Evolutionary conservation across 2,888 invertebrate species (phyloP).

Genomic region (Ischnus inquisitorius): DNA sequence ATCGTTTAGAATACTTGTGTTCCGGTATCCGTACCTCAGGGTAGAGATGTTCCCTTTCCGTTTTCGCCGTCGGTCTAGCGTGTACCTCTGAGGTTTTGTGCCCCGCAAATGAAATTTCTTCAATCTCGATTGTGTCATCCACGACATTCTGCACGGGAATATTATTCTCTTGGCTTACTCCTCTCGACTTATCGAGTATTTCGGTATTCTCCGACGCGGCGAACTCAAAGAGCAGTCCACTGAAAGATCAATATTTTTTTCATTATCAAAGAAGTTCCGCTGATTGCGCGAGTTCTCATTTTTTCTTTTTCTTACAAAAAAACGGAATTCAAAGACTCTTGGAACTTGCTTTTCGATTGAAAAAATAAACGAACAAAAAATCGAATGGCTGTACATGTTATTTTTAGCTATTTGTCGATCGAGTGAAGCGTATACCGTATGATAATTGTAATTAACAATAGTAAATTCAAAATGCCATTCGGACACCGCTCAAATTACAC

Average conservation of each 20-base stretch:
- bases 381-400: no score
- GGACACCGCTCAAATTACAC: no score
- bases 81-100: slow-evolving; percentile 43
- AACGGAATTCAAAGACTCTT: no score
- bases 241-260: slow-evolving; percentile 79
- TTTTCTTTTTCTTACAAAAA: no score
- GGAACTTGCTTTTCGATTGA: no score
- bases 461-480: no score
- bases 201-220: slow-evolving; percentile 87
- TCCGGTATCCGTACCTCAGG: slow-evolving; percentile 39
- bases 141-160: slow-evolving; percentile 42
- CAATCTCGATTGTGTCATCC: background rate
- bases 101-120: slow-evolving; percentile 30
- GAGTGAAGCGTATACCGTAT: no score
- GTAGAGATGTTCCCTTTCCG: slow-evolving; percentile 46
- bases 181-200: slow-evolving; percentile 60
- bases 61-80: slow-evolving; percentile 61
- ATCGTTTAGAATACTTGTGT: background rate
- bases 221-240: slow-evolving; percentile 88
- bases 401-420: no score
- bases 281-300: no score
- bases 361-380: no score
- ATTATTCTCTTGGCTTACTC: slow-evolving; percentile 46
- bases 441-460: no score
- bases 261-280: no score